Percentiles rank a stretch among this genome's conserved stretches.
Conservation (phyloP, 2,888 invertebrate species). For the Acanthosepion pharaonis region DNA sequence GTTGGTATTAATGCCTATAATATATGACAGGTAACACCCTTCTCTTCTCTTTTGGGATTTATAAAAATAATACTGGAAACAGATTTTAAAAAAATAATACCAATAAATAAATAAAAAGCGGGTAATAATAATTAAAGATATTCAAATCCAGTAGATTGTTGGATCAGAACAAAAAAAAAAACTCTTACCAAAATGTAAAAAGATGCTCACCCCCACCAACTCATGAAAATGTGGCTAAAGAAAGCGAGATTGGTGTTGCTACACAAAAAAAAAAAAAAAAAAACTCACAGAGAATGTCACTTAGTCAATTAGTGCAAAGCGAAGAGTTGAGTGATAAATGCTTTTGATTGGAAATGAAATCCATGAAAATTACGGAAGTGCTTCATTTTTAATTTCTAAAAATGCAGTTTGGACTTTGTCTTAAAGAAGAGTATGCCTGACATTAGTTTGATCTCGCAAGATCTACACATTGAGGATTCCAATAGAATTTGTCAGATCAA, state of each 20-base stretch:
- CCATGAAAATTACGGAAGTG: slow-evolving; percentile 33
- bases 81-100: neutral
- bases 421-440: neutral
- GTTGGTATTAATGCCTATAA: too few relatives aligned
- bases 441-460: neutral
- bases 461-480: slow-evolving; percentile 4
- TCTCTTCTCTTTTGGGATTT: neutral
- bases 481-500: neutral
- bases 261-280: neutral
- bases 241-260: neutral
- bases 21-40: neutral
- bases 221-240: neutral
- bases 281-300: neutral
- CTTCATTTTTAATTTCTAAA: slow-evolving; percentile 33
- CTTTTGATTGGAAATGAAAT: slow-evolving; percentile 21
- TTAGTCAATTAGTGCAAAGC: neutral
- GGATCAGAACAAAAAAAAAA: neutral
- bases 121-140: neutral
- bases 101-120: neutral
- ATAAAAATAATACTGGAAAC: neutral
- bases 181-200: too few relatives aligned
- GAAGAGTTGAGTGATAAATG: neutral
- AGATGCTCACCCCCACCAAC: neutral
- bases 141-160: neutral
- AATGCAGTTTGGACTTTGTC: slow-evolving; percentile 14